A percentile compares a stretch with the other conserved stretches of the same genome.
These are phyloP conservation scores for Selene dorsalis DNA, from an alignment of 2,797 vertebrate genomes.

Conservation along the genomic window DNA sequence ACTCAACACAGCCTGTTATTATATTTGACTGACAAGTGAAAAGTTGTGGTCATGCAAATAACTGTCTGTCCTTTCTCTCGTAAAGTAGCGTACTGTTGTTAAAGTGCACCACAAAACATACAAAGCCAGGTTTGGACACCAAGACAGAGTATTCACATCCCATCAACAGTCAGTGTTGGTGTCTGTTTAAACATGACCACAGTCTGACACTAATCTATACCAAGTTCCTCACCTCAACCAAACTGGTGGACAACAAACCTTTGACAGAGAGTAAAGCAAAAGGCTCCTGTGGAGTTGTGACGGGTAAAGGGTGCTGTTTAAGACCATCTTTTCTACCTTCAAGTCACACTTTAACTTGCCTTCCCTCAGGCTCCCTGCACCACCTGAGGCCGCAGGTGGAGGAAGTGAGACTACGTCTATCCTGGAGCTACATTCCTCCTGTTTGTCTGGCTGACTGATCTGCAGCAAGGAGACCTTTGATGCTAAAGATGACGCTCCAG, in stretches of 20 bases:
- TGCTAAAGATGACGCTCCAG: slow-evolving; percentile 67
- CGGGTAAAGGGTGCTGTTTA: not conserved
- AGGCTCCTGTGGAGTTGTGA: not conserved
- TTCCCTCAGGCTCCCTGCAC: slow-evolving; percentile 7
- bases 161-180: not conserved
- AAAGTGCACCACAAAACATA: not conserved
- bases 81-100: slow-evolving; percentile 5
- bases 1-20: slow-evolving; percentile 1
- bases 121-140: not conserved
- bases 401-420: slow-evolving; percentile 64
- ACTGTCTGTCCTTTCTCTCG: not conserved
- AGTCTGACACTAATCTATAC: not conserved
- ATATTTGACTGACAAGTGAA: slow-evolving; percentile 21
- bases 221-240: not conserved
- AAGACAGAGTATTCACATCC: not conserved
- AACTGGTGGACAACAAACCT: not conserved
- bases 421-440: slow-evolving; percentile 76
- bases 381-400: slow-evolving; percentile 46
- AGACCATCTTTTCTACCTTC: not conserved
- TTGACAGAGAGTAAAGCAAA: not conserved
- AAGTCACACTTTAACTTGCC: slow-evolving; percentile 7
- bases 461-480: slow-evolving; percentile 72
- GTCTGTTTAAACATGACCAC: slow-evolving; percentile 1
- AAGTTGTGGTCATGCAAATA: not conserved
- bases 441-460: slow-evolving; percentile 74